Percentiles rank a stretch among this genome's conserved stretches.
These are phyloP conservation scores for Tuberolachnus salignus DNA, from an alignment of 2,888 invertebrate genomes.

Conservation along the genomic window DNA sequence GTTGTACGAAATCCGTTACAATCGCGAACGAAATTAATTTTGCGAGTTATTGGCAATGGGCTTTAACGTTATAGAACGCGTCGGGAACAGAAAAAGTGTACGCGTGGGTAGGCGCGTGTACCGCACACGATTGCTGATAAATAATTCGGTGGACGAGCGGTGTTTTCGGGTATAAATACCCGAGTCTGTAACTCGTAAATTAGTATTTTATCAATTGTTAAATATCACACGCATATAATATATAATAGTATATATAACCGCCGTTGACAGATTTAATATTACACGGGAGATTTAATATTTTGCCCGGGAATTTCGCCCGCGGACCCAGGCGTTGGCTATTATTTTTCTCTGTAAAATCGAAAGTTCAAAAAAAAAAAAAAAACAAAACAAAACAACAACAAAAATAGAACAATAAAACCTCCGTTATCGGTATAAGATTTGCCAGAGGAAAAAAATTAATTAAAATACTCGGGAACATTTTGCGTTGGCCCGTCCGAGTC, in stretches of 20 bases:
- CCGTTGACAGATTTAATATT: slow-evolving; percentile 3
- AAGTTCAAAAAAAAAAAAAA: too few relatives aligned
- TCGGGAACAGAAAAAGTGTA: neutral
- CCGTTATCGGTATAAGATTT: too few relatives aligned
- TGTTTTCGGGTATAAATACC: slow-evolving; percentile 14
- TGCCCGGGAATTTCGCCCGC: neutral
- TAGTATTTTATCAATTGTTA: slow-evolving; percentile 20
- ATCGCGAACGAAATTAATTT: slow-evolving; percentile 9
- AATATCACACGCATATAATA: too few relatives aligned
- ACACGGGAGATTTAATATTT: neutral
- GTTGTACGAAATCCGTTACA: neutral
- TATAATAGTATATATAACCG: neutral
- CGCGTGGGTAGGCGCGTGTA: neutral
- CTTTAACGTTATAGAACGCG: slow-evolving; percentile 2
- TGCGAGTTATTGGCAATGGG: slow-evolving; percentile 7
- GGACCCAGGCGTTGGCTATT: too few relatives aligned
- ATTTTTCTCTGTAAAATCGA: too few relatives aligned
- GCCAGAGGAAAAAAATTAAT: too few relatives aligned
- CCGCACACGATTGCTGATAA: neutral
- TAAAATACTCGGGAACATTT: too few relatives aligned
- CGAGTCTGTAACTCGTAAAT: neutral
- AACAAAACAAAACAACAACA: too few relatives aligned
- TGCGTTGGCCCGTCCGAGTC: too few relatives aligned
- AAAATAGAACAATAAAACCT: too few relatives aligned
- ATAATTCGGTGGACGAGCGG: slow-evolving; percentile 15